Evolutionary conservation across 2,888 invertebrate species (phyloP), one percentile per base, ranked within the genome.

Genomic region (Eupithecia exiguata): DNA sequence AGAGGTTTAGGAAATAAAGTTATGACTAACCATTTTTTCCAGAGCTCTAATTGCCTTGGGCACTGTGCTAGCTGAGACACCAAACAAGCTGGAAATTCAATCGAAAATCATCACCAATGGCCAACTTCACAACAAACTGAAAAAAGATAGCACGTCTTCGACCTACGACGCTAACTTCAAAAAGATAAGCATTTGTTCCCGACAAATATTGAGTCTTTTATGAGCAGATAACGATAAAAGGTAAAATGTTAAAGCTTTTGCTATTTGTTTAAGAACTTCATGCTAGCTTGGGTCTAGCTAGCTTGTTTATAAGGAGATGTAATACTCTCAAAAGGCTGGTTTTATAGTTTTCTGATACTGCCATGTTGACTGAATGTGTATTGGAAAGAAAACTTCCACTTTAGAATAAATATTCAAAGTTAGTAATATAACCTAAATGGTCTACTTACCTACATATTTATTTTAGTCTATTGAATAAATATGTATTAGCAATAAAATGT

Each of bases 11-110:
- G n/a, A n/a, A n/a, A n/a, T n/a, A n/a, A n/a, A n/a, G n/a, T n/a
- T n/a, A n/a, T n/a, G 36, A 36, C 35, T 62, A 35, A 16, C 3
- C 49, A 49, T 35, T 49, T 35, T 62, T 72, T 75, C 86, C 91
- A 95, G 98, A 85, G 92, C 95, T 36, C 95, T 98, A 25, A 97
- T 98, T 25, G 96, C 96, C 0, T 89, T 98, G 43, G 98, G 98
- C 67, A 98, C 97, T 0, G 87, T 98, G 21, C 84, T 96, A 78
- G 93, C 90, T 21, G 95, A 92, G 79, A 91, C 93, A 49, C 91
- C 91, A 6, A 90, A 90, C 86, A 94, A 89, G 81, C 79, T 93
- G 21, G 84, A 86, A 40, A 88, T 94, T 53, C 91, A 92, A 82
- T 87, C 91, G 1, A 92, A 91, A 83, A 86, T 95, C 68, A 89